A percentile compares a stretch with the other conserved stretches of the same genome.
Evolutionary conservation across 1,140 invertebrate genomes (phyloP).

Genomic region (Drosophila watanabei): DNA sequence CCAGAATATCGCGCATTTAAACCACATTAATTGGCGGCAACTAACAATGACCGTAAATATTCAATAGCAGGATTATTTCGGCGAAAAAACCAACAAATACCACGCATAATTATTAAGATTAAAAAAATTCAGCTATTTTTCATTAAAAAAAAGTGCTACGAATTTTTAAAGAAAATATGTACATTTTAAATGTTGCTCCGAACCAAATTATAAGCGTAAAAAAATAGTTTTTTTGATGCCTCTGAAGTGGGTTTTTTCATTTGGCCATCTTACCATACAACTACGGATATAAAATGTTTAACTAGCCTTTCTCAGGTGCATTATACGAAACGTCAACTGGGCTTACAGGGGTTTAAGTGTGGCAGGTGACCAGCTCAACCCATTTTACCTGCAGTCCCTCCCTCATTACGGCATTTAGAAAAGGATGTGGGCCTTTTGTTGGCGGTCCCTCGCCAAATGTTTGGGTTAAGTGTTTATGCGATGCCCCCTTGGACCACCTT

Average conservation of each 20-base stretch:
- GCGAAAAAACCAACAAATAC: not conserved
- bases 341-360: conserved; percentile 6
- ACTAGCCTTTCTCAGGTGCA: conserved; percentile 5
- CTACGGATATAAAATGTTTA: not conserved
- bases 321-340: not conserved
- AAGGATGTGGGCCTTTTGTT: conserved; percentile 31
- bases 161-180: not conserved
- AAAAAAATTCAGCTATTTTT: not conserved
- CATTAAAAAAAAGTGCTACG: not conserved
- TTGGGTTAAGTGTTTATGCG: conserved; percentile 47
- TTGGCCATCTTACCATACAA: not conserved
- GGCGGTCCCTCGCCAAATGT: conserved; percentile 19
- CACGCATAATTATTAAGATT: not conserved
- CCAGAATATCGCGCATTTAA: conserved; percentile 17
- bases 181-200: not conserved
- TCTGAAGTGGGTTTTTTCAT: not conserved
- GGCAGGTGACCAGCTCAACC: conserved; percentile 33
- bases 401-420: conserved; percentile 26
- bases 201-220: not conserved
- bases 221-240: not conserved
- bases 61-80: conserved; percentile 5
- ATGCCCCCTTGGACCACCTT: conserved; percentile 10
- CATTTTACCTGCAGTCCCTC: conserved; percentile 14
- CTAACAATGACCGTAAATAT: not conserved
- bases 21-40: conserved; percentile 29